Base-by-base conservation (phyloP, 1,140 invertebrate genomes). In the Dolichoris vasculosae region DNA sequence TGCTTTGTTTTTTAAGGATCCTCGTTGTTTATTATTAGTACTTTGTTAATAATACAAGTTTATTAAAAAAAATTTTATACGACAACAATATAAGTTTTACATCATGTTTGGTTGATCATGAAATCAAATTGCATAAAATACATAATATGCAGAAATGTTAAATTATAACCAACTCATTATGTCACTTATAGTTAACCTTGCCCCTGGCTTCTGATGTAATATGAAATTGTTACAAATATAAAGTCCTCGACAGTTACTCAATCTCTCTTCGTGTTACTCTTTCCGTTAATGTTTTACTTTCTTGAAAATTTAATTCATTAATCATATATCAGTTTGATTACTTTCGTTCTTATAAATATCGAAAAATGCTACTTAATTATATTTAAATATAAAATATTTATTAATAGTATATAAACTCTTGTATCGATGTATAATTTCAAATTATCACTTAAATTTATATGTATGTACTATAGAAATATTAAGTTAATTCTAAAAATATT, bases 141-240 rank as follows among this genome's bases (percentile, higher is more conserved):
- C 80, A 59, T 63, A 79, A 82, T 84, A 85, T 86, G 83, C 81
- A 85, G 59, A 83, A 85, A 71, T 85, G 84, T 88, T 77, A 83
- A 81, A 86, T 86, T 64, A 64, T 85, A 59, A 84, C 4, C 46
- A n/a, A 85, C 35, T 83, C n/a, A 83, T 88, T 86, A 86, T 86
- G 86, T 83, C 83, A 87, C 15, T 77, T 40, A n/a, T 64, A 76
- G 11, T 30, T 59, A 67, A 88, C 86, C 86, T 88, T 86, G 87
- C 67, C 86, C 83, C 55, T 86, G 86, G 48, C 51, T n/a, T 85
- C 71, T 88, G 86, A 88, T 55, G 78, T 84, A 85, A 88, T 80
- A 32, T 30, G 2, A 76, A 76, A 51, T 76, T 35, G 20, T 30
- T 30, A 76, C 26, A 51, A 46, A 75, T 76, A 30, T 51, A 76